Evolutionary conservation across 2,888 invertebrate genomes (phyloP), one percentile per base, ranked within the genome.

Genomic region (Agonopterix arenella): DNA sequence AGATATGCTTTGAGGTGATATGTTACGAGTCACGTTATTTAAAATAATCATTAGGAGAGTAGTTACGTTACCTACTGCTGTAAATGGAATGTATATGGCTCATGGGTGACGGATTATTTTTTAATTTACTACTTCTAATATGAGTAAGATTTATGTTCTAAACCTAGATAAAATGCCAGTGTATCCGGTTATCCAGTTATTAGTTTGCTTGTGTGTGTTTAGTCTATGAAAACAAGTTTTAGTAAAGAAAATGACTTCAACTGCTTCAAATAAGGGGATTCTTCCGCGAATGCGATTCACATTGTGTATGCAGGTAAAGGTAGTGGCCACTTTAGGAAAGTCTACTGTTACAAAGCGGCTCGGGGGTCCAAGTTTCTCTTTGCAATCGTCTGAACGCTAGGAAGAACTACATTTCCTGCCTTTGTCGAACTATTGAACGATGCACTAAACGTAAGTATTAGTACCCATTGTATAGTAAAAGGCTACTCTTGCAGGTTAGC

Each of bases 381-480:
- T 64, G 59, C 62, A 57, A 62, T 64, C 60, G 54, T 52, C 56
- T 66, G 64, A 63, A 68, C 64, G 63, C 58, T 65, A 55, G 52
- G 57, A 70, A 71, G 65, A 66, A 70, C 63, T 66, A 59, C 59
- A 64, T 68, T 68, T 65, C 62, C 64, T 64, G 68, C 62, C 57
- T 70, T 70, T 74, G 68, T 70, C 62, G 64, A 67, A 67, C 70
- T 66, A 68, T 68, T 65, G 65, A 68, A 64, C 58, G 55, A 54
- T 52, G 51, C 52, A 54, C 54, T 52, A 44, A 49, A 52, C 42
- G 41, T 44, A 28, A 28, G 28, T 28, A 28, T 28, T 28, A 28
- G 28, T 28, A 28, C 28, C 28, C 28, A 28, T 28, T 28, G 28
- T 28, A 28, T 28, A 28, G 28, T 28, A 28, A 28, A 28, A 28